phyloP scores from a whole-genome alignment of 1,140 invertebrate genomes.

The Trachymyrmex septentrionalis region DNA sequence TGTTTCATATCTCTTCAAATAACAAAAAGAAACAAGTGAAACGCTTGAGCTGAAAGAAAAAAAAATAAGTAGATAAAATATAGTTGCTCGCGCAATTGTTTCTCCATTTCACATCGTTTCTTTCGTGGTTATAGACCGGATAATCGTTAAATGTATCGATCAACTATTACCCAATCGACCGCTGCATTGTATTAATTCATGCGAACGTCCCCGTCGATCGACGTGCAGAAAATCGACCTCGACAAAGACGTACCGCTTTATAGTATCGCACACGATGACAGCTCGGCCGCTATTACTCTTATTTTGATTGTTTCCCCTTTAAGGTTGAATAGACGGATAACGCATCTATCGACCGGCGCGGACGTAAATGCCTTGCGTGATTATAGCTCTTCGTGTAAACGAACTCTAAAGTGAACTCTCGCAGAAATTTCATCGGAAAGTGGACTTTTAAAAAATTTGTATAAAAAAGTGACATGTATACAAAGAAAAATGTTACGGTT shows the following conservation, averaged over 20 bases:
- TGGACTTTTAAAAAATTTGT: background rate
- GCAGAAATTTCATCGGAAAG: background rate
- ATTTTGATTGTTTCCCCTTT: slow-evolving; percentile 46
- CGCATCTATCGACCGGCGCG: slow-evolving; percentile 17
- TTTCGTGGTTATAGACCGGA: background rate
- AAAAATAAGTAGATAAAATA: background rate
- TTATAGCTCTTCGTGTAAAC: slow-evolving; percentile 19
- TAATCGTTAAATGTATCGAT: slow-evolving; percentile 32
- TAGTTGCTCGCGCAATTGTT: background rate
- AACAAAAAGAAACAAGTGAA: background rate
- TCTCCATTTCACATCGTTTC: slow-evolving; percentile 13
- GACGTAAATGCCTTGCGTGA: slow-evolving; percentile 22
- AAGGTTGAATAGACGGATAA: slow-evolving; percentile 33
- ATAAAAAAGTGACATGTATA: background rate
- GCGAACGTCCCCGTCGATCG: slow-evolving; percentile 19
- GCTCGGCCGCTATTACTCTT: slow-evolving; percentile 19
- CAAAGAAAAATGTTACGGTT: background rate
- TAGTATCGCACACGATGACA: slow-evolving; percentile 20
- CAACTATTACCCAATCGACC: slow-evolving; percentile 27
- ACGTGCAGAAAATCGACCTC: slow-evolving; percentile 26
- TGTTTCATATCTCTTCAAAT: background rate
- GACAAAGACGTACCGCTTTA: slow-evolving; percentile 37
- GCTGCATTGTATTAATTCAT: slow-evolving; percentile 20
- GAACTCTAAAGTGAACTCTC: slow-evolving; percentile 21
- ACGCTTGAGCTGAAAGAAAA: background rate